These are phyloP conservation scores for Piscicola geometra DNA, from an alignment of 2,888 invertebrate genomes.

Conservation along the genomic window DNA sequence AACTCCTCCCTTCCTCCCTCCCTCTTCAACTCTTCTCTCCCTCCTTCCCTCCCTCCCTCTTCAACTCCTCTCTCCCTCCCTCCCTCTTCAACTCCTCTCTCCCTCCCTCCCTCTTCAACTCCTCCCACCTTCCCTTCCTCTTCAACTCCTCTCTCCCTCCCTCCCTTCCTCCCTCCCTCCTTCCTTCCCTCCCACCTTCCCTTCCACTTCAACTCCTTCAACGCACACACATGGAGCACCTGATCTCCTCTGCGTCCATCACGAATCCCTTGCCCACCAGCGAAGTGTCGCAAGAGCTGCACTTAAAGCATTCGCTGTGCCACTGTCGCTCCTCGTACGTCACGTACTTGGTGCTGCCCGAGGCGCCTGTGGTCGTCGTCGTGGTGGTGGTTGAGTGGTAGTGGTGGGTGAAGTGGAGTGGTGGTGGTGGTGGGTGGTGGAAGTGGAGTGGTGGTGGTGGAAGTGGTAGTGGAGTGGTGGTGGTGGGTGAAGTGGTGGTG, in stretches of 20 bases:
- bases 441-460: neutral
- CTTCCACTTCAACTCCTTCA: neutral
- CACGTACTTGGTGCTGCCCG: slow-evolving; percentile 93
- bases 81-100: too few relatives aligned
- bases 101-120: too few relatives aligned
- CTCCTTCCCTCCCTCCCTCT: too few relatives aligned
- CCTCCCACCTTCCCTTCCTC: too few relatives aligned
- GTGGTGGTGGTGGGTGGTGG: neutral
- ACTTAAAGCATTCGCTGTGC: slow-evolving; percentile 96
- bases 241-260: slow-evolving; percentile 91
- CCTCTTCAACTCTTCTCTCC: too few relatives aligned
- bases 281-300: slow-evolving; percentile 87
- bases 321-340: slow-evolving; percentile 99
- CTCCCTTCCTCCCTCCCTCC: neutral
- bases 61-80: too few relatives aligned
- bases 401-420: neutral
- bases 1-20: too few relatives aligned
- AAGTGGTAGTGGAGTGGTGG: neutral
- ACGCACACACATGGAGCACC: slow-evolving; percentile 89
- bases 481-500: neutral
- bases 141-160: too few relatives aligned
- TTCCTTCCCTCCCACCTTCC: neutral
- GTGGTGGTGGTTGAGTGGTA: too few relatives aligned
- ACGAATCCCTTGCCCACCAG: slow-evolving; percentile 98
- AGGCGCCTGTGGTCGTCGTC: too few relatives aligned